These are phyloP conservation scores for Cathartes aura DNA, from an alignment of 2,113 vertebrate genomes.

Conservation along the genomic window DNA sequence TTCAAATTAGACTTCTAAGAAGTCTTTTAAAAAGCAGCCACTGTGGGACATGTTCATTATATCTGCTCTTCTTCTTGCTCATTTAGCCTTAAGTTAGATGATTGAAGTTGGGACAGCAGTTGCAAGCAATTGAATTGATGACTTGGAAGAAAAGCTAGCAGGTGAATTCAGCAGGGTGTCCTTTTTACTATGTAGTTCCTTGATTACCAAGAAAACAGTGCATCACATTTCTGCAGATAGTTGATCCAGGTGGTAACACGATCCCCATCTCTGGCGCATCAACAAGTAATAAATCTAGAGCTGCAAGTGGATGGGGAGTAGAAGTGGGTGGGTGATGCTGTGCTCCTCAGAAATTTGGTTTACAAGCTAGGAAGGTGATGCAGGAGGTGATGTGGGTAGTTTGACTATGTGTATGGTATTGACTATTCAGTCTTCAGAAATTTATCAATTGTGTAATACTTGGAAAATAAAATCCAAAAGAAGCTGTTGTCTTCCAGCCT, in stretches of 20 bases:
- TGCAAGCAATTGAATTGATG: constrained; percentile 39
- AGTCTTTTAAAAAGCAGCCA: neutral
- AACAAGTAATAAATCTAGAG: neutral
- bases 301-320: neutral
- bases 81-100: neutral
- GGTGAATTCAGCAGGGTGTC: constrained; percentile 38
- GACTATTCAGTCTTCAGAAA: neutral
- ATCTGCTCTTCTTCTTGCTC: neutral
- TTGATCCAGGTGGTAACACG: accelerated
- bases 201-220: neutral
- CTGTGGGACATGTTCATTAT: neutral
- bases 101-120: neutral
- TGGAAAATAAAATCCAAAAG: neutral
- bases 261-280: neutral
- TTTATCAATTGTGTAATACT: neutral
- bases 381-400: neutral
- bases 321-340: neutral
- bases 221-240: neutral
- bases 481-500: neutral
- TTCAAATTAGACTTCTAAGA: constrained; percentile 35
- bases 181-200: neutral
- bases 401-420: neutral
- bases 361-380: neutral
- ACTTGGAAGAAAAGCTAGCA: constrained; percentile 17
- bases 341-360: neutral